phyloP scores from a whole-genome alignment of 2,113 vertebrate species.

The Pantherophis guttatus region DNA sequence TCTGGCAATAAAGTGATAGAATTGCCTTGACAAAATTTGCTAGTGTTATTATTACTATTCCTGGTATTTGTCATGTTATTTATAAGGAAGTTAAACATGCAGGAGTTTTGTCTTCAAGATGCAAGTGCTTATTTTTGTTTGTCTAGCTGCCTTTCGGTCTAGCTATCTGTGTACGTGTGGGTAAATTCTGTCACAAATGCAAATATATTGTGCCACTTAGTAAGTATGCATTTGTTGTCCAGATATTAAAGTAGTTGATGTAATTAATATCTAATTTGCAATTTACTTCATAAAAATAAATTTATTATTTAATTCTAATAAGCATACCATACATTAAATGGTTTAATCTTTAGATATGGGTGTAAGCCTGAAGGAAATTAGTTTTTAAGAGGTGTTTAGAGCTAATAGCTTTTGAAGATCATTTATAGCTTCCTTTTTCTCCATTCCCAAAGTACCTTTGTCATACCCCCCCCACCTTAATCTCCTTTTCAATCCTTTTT shows the following conservation, averaged over 20 bases:
- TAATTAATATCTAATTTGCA: not conserved
- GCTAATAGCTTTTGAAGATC: not conserved
- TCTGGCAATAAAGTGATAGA: not conserved
- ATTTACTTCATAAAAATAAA: not conserved
- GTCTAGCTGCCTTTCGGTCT: not conserved
- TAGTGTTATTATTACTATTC: not conserved
- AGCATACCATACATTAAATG: not conserved
- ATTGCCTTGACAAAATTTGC: not conserved
- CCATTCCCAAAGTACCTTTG: not conserved
- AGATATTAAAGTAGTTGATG: not conserved
- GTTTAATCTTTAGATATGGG: not conserved
- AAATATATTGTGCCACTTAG: not conserved
- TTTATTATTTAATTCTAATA: not conserved
- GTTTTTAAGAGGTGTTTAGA: not conserved
- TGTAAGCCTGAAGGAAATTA: not conserved
- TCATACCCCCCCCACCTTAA: not conserved
- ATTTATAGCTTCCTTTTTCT: not conserved
- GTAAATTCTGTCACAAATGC: not conserved
- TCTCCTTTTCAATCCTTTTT: not conserved
- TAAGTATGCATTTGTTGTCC: not conserved
- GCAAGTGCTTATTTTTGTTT: not conserved
- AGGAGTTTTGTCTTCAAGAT: not conserved
- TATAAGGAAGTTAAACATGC: not conserved
- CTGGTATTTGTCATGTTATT: not conserved
- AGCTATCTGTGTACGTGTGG: not conserved